These are phyloP conservation scores for Thalassophryne amazonica DNA, from an alignment of 2,797 vertebrate species.

Conservation along the genomic window DNA sequence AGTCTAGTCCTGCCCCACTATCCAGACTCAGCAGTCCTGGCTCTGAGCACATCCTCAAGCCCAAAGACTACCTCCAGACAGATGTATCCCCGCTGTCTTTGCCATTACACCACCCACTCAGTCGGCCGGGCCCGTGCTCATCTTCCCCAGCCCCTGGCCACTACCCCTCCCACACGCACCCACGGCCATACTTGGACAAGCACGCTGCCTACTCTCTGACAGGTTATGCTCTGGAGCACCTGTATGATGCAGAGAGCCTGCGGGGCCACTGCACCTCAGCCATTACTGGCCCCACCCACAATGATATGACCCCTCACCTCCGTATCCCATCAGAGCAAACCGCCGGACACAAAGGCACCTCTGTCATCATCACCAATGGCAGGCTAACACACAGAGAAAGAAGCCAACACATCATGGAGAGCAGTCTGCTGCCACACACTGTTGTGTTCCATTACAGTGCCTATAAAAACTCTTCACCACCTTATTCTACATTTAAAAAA, in stretches of 20 bases:
- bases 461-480: too few species aligned
- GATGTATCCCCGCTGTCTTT: conserved; percentile 85
- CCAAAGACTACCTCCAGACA: conserved; percentile 88
- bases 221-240: conserved; percentile 92
- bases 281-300: conserved; percentile 83
- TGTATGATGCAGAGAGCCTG: conserved; percentile 90
- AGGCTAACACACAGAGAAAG: conserved; percentile 87
- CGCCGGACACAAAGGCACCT: conserved; percentile 91
- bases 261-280: conserved; percentile 87
- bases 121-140: conserved; percentile 45
- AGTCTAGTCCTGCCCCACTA: conserved; percentile 82
- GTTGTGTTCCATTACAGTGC: too few species aligned
- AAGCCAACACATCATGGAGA: background rate
- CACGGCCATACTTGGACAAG: conserved; percentile 90
- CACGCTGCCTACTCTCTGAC: conserved; percentile 88
- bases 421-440: too few species aligned
- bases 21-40: conserved; percentile 89
- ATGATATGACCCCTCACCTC: conserved; percentile 89
- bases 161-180: conserved; percentile 70
- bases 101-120: conserved; percentile 79
- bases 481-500: too few species aligned
- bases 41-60: conserved; percentile 85
- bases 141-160: conserved; percentile 83
- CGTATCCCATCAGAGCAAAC: conserved; percentile 88
- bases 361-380: conserved; percentile 96